Base-by-base conservation (phyloP, 2,113 vertebrate species). In the Bostrychus sinensis region DNA sequence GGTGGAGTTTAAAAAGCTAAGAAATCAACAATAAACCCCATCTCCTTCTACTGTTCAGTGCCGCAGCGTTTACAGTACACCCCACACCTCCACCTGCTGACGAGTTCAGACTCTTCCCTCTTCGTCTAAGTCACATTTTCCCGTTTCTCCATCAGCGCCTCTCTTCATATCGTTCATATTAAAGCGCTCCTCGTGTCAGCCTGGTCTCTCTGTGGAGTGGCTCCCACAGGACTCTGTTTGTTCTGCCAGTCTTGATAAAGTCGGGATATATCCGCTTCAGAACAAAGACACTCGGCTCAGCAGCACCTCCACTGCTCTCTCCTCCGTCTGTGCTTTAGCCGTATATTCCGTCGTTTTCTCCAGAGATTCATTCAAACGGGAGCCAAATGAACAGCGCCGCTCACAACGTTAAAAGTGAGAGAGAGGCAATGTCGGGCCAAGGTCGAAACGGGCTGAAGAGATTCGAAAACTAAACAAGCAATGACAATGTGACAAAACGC, bases 331-430 rank as follows among this genome's bases (percentile, higher is more conserved):
- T n/a, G 7, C 7, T 7, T 7, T 17, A 17, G 16, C 17, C 39
- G 39, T n/a, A 42, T 42, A 42, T 42, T 42, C 39, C 17, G 7
- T 19, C 16, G 39, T 42, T 42, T 42, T 42, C 39, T 42, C 39
- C 39, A 42, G 39, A 42, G 39, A n/a, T 42, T 42, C 17, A 17
- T 42, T 7, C 17, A n/a, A 17, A 42, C 4, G 17, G 39, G 16
- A n/a, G 39, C 39, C 39, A 42, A 42, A 42, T 42, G 39, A 42
- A 42, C 39, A 42, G 39, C 39, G 39, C 17, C 39, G 39, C 39
- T 42, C 39, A 42, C n/a, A 42, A 42, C 39, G 16, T 42, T 42
- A 42, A 42, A 17, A 45, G 42, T 11, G 42, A 45, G 42, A 11
- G 19, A 20, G 42, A 45, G 19, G 17, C 7, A 22, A 45, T 22